Evolutionary conservation across 2,113 vertebrate genomes (phyloP).

Genomic region (Dasyprocta punctata): DNA sequence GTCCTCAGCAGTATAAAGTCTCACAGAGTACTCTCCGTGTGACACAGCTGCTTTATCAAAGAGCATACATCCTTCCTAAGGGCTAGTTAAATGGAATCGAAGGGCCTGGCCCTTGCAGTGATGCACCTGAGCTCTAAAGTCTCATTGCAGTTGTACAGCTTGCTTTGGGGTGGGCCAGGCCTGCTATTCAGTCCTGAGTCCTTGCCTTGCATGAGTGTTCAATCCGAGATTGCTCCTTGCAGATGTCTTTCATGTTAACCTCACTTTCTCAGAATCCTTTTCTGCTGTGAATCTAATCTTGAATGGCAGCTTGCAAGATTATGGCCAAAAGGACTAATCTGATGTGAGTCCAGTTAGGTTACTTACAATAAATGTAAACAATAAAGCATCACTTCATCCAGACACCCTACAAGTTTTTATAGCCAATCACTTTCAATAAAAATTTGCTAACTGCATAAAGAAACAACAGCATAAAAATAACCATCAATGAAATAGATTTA

Average conservation of each 20-base stretch:
- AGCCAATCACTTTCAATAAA: background rate
- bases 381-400: background rate
- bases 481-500: background rate
- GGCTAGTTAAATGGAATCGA: background rate
- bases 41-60: background rate
- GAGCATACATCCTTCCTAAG: background rate
- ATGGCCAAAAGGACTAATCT: background rate
- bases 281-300: background rate
- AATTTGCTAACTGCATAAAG: background rate
- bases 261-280: background rate
- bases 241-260: background rate
- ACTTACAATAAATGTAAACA: background rate
- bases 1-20: background rate
- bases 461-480: background rate
- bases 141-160: background rate
- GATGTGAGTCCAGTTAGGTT: background rate
- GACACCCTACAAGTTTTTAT: background rate
- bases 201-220: background rate
- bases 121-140: background rate
- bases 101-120: background rate
- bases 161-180: background rate
- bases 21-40: background rate
- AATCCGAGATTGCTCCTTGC: background rate
- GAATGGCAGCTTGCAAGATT: background rate
- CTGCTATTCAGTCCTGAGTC: background rate